These are phyloP conservation scores for Gavia stellata DNA, from an alignment of 2,113 vertebrate genomes.

Conservation along the genomic window DNA sequence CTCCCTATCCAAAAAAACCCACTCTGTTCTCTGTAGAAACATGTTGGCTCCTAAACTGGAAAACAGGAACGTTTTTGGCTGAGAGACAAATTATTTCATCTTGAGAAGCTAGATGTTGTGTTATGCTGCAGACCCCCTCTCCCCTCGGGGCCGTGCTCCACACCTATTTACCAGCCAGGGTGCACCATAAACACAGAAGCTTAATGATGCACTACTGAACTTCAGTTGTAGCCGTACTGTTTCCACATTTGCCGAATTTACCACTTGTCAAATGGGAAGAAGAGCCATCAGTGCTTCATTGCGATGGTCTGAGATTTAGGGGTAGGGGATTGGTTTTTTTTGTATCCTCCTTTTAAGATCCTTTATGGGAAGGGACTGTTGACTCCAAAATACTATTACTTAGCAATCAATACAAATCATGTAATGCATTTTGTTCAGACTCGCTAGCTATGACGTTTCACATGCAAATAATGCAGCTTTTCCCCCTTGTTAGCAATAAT, in stretches of 20 bases:
- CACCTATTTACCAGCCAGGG: not conserved
- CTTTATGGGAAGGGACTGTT: not conserved
- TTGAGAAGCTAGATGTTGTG: not conserved
- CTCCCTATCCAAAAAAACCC: not conserved
- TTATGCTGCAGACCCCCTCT: not conserved
- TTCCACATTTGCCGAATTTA: not conserved
- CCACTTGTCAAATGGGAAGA: not conserved
- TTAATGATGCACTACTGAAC: not conserved
- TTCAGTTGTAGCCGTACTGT: not conserved
- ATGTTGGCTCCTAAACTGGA: not conserved
- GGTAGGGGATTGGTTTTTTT: not conserved
- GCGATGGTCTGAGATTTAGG: not conserved
- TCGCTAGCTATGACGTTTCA: not conserved
- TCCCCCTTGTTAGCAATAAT: not conserved
- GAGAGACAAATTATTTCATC: not conserved
- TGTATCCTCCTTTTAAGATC: not conserved
- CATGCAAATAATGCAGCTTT: not conserved
- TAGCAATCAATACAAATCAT: not conserved
- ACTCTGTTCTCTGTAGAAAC: not conserved
- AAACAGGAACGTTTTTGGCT: not conserved
- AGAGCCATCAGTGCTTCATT: not conserved
- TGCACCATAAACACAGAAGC: not conserved
- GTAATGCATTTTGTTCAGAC: not conserved
- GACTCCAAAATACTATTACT: not conserved
- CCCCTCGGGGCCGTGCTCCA: rapidly evolving